Percentiles rank a stretch among this genome's conserved stretches.
Conservation (phyloP, 2,113 vertebrate species). For the Pollimyrus isidori region DNA sequence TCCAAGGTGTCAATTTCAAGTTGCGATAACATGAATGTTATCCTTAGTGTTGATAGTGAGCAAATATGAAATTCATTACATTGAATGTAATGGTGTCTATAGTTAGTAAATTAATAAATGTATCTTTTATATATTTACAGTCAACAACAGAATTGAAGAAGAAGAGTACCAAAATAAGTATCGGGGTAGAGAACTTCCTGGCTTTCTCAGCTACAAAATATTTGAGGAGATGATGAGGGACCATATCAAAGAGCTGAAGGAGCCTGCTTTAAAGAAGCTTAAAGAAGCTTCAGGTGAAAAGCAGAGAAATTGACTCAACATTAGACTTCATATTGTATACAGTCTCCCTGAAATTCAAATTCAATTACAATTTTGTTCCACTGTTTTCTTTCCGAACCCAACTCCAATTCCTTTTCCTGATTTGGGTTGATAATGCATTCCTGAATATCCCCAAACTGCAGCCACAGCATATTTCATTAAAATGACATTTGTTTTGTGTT, state of each 20-base stretch:
- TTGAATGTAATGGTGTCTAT: background rate
- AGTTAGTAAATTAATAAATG: background rate
- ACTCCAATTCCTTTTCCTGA: too few relatives aligned
- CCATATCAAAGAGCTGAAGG: slow-evolving; percentile 63
- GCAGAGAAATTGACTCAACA: background rate
- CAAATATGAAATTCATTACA: background rate
- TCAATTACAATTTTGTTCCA: too few relatives aligned
- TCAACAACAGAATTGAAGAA: slow-evolving; percentile 28
- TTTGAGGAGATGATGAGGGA: slow-evolving; percentile 71
- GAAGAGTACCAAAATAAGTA: slow-evolving; percentile 49
- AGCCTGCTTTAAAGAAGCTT: slow-evolving; percentile 63
- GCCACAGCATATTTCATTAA: background rate
- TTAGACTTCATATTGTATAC: background rate
- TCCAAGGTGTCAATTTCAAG: background rate
- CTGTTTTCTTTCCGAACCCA: too few relatives aligned
- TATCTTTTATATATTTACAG: slow-evolving; percentile 39
- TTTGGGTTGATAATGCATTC: too few relatives aligned
- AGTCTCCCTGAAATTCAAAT: too few relatives aligned
- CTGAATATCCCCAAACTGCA: too few relatives aligned
- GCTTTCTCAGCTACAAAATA: slow-evolving; percentile 72
- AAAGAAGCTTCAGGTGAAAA: slow-evolving; percentile 47
- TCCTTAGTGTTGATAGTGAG: background rate
- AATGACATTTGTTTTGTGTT: slow-evolving; percentile 35
- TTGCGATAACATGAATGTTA: background rate
- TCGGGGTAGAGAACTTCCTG: slow-evolving; percentile 72